Base-by-base conservation (phyloP, 2,113 vertebrate species). In the Rhinogobius similis region DNA sequence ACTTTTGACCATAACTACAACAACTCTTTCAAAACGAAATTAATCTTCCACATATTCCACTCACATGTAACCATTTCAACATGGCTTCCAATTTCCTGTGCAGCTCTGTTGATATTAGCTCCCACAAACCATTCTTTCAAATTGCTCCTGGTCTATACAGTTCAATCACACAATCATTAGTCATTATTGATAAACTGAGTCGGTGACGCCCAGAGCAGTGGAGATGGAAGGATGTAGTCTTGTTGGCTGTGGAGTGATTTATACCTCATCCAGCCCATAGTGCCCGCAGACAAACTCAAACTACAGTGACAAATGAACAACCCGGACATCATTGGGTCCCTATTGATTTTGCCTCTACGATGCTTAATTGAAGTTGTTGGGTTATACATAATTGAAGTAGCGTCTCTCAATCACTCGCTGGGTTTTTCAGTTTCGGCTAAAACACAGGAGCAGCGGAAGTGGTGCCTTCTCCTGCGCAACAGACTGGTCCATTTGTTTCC, bases 281-380 rank as follows among this genome's bases (percentile, higher is more conserved):
- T 67, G 70, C 69, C 68, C 71, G 39, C 10, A 68, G 72, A 84
- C 75, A 77, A 65, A 75, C 63, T 64, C 20, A 63, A 65, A 75
- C 70, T 62, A 75, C 69, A 38, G 59, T 92, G 87, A 93, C 67
- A 59, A 84, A 90, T 91, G 86, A 82, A 75, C 79, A 44, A 44
- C 43, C 53, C 26, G 78, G 78, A 81, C 75, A 76, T 88, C 89
- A 91, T 91, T 89, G 84, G 91, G 91, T 86, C 79, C 71, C 55
- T 86, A 93, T 93, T 79, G 92, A 93, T 92, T 89, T 90, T 86
- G 44, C 82, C 90, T 85, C 79, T 85, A 84, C 72, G 62, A 88
- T 89, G 84, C 81, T 89, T 92, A 92, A 93, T 92, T 92, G 88
- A 88, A 90, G 81, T 82, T 90, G 90, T 87, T 89, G 87, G 85